Evolutionary conservation across 2,797 vertebrate genomes (phyloP).

Genomic region (Heteromormyrus szaboi): DNA sequence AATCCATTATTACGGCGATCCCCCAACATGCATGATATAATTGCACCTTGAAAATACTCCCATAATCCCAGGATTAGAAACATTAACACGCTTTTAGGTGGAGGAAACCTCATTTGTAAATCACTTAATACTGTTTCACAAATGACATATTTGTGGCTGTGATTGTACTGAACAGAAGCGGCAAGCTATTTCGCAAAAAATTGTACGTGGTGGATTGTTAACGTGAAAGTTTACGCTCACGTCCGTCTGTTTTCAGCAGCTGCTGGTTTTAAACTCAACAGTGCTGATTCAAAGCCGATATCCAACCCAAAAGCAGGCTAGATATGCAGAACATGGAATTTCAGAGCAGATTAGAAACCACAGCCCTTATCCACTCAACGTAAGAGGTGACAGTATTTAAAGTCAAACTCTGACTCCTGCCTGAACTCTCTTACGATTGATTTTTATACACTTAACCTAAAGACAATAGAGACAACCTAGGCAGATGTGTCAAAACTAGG

Average conservation of each 20-base stretch:
- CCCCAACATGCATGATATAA: constrained; percentile 45
- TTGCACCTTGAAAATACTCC: constrained; percentile 52
- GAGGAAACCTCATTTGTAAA: constrained; percentile 50
- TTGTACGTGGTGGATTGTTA: neutral
- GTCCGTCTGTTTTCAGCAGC: constrained; percentile 35
- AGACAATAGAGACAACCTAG: neutral
- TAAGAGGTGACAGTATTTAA: neutral
- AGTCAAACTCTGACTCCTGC: neutral
- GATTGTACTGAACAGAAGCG: constrained; percentile 2
- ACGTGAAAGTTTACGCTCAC: neutral
- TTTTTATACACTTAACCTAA: neutral
- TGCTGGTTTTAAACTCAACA: constrained; percentile 45
- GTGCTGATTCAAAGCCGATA: neutral
- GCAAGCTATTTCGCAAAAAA: neutral
- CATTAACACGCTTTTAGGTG: constrained; percentile 50
- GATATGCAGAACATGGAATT: neutral
- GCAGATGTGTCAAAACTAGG: neutral
- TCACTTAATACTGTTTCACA: constrained; percentile 37
- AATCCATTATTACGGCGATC: constrained; percentile 49
- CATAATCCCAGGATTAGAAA: constrained; percentile 53
- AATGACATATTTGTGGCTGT: constrained; percentile 31
- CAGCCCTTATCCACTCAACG: neutral
- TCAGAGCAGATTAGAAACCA: neutral
- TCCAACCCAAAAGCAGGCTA: neutral
- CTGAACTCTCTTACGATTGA: neutral